Evolutionary conservation across 2,797 vertebrate genomes (phyloP), one percentile per base, ranked within the genome.

Genomic region (Neosilurus hyrtlii): DNA sequence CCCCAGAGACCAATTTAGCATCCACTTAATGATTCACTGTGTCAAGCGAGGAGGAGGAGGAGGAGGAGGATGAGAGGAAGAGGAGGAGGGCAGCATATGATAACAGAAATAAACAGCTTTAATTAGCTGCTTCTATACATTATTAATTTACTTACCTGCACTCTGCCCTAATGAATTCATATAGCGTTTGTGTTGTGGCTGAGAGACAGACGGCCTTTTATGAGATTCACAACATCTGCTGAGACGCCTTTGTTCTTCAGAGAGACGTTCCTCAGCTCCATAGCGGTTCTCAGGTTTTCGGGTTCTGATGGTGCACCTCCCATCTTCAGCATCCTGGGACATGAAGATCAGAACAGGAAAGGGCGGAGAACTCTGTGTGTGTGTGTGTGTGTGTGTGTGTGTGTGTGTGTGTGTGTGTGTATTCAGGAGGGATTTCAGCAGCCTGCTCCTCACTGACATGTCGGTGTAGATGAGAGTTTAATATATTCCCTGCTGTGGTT

Each of bases 61-160:
- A 94, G 94, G 78, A 72, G 43, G n/a, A 56, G 12, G 51, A 20
- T 52, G 67, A 54, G 96, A 95, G 94, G 94, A 91, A 95, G 94
- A 92, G 95, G 96, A 96, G 94, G 92, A 95, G 94, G 94, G 94
- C 96, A 96, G 96, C 95, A 94, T 96, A 96, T 91, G 96, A 96
- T 96, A 96, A 96, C 95, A 94, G 95, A 94, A 95, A 97, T 96
- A 97, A 97, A 97, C 96, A 97, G 94, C 95, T 96, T 97, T 97
- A 97, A 97, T 98, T 97, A 97, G 96, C 95, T 95, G 91, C 93
- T 92, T 90, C 88, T 93, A 94, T 93, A 94, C 94, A 94, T 94
- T 94, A 95, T 95, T 95, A 95, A 95, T 95, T 94, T 94, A 94
- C 94, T 94, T 94, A 94, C 94, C 93, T 94, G 93, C 89, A 81